Conservation (phyloP, 2,888 invertebrate genomes). For the Apodemia hepburni region DNA sequence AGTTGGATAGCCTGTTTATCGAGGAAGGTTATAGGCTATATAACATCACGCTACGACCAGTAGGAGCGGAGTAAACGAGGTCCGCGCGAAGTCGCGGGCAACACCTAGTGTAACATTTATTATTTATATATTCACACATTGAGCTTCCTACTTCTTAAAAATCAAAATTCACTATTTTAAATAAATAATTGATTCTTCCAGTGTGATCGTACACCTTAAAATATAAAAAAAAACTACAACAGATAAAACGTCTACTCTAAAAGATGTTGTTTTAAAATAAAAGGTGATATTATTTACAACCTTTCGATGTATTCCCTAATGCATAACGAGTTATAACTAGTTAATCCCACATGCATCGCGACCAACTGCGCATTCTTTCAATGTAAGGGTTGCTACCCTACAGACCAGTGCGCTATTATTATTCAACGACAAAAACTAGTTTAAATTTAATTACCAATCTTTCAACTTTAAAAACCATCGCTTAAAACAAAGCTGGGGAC, state of each 20-base stretch:
- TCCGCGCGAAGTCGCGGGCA: too few relatives aligned
- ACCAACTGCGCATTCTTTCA: conserved; percentile 70
- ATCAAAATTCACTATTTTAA: too few relatives aligned
- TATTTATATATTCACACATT: too few relatives aligned
- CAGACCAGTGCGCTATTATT: conserved; percentile 69
- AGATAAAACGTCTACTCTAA: background rate
- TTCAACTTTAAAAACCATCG: conserved; percentile 45
- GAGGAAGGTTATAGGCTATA: too few relatives aligned
- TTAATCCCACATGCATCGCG: conserved; percentile 63
- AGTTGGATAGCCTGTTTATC: too few relatives aligned
- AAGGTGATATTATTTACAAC: conserved; percentile 37
- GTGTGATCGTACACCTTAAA: too few relatives aligned
- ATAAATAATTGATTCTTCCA: too few relatives aligned
- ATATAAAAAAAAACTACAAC: too few relatives aligned
- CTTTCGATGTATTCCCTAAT: conserved; percentile 41
- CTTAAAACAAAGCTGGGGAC: conserved; percentile 63
- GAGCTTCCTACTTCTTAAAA: too few relatives aligned
- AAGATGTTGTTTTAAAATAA: conserved; percentile 23
- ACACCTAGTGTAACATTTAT: too few relatives aligned
- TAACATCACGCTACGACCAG: too few relatives aligned
- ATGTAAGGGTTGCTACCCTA: conserved; percentile 68
- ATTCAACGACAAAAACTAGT: conserved; percentile 53
- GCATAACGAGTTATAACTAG: conserved; percentile 53
- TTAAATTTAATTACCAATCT: conserved; percentile 37
- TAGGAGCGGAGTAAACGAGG: too few relatives aligned